These are phyloP conservation scores for Leucoma salicis DNA, from an alignment of 2,888 invertebrate genomes.

Conservation along the genomic window DNA sequence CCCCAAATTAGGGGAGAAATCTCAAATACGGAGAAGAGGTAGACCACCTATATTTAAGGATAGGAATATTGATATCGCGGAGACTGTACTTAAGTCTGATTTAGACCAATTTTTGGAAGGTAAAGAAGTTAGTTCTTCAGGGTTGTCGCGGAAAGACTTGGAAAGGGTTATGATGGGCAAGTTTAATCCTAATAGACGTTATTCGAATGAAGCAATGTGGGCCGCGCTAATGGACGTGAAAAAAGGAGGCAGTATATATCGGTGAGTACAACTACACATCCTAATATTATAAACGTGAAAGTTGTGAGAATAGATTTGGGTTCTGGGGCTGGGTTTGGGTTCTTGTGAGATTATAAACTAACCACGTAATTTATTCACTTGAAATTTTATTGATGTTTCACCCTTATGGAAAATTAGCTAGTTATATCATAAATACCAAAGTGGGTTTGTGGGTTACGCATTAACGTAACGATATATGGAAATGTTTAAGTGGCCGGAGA, in stretches of 20 bases:
- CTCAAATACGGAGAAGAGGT: slow-evolving; percentile 57
- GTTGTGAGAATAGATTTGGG: no score
- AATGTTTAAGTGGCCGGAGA: no score
- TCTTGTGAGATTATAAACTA: no score
- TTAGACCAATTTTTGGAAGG: slow-evolving; percentile 77
- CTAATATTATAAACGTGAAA: no score
- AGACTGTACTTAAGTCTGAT: slow-evolving; percentile 73
- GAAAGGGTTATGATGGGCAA: slow-evolving; percentile 80
- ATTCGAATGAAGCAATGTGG: slow-evolving; percentile 81
- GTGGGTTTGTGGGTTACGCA: no score
- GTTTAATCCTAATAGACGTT: slow-evolving; percentile 74
- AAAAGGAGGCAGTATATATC: slow-evolving; percentile 83
- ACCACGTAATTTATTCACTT: no score
- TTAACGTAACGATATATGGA: no score
- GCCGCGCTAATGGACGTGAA: slow-evolving; percentile 83
- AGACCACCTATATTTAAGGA: slow-evolving; percentile 74
- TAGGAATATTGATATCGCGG: slow-evolving; percentile 69
- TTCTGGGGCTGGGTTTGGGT: no score
- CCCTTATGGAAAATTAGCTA: no score
- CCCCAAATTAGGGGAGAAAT: slow-evolving; percentile 58
- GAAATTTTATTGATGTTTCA: no score
- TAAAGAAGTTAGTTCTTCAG: slow-evolving; percentile 75
- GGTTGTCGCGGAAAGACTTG: slow-evolving; percentile 71
- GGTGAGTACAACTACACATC: no score
- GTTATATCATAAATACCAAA: no score